These are phyloP conservation scores for Lasaia peninsularis DNA, from an alignment of 1,140 invertebrate species.

Conservation along the genomic window DNA sequence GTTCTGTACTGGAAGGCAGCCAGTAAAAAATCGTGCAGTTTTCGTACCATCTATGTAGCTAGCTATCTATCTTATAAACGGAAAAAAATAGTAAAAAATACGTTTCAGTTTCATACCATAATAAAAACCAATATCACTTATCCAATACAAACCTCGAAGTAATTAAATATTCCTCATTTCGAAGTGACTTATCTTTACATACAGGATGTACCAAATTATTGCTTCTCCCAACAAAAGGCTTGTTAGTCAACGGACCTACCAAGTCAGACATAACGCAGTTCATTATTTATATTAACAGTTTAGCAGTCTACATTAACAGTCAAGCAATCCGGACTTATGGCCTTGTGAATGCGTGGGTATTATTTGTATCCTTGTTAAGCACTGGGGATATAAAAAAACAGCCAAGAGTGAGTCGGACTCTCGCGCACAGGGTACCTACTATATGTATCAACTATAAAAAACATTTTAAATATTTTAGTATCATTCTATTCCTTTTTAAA, in stretches of 20 bases:
- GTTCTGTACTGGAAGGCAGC: too few relatives aligned
- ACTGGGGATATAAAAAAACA: conserved; percentile 78
- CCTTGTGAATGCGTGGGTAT: conserved; percentile 75
- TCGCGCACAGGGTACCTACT: too few relatives aligned
- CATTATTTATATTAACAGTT: conserved; percentile 78
- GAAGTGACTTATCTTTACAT: conserved; percentile 18
- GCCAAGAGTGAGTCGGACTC: too few relatives aligned
- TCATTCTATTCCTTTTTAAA: too few relatives aligned
- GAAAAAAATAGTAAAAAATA: too few relatives aligned
- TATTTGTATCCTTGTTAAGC: conserved; percentile 78
- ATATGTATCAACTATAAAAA: too few relatives aligned
- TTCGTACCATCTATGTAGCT: too few relatives aligned
- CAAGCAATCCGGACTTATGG: conserved; percentile 67
- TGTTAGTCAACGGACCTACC: conserved; percentile 67
- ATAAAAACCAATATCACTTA: not conserved
- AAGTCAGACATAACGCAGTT: conserved; percentile 66
- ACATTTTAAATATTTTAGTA: too few relatives aligned
- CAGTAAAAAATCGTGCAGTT: too few relatives aligned
- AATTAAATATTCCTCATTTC: not conserved
- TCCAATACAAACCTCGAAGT: not conserved
- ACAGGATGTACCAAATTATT: conserved; percentile 40
- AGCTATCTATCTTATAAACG: too few relatives aligned
- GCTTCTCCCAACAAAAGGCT: conserved; percentile 54
- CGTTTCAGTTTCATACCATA: too few relatives aligned
- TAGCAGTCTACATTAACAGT: conserved; percentile 72